Percentiles rank a stretch among this genome's conserved stretches.
Evolutionary conservation across 2,113 vertebrate species (phyloP).

Genomic region (Grallaria varia): DNA sequence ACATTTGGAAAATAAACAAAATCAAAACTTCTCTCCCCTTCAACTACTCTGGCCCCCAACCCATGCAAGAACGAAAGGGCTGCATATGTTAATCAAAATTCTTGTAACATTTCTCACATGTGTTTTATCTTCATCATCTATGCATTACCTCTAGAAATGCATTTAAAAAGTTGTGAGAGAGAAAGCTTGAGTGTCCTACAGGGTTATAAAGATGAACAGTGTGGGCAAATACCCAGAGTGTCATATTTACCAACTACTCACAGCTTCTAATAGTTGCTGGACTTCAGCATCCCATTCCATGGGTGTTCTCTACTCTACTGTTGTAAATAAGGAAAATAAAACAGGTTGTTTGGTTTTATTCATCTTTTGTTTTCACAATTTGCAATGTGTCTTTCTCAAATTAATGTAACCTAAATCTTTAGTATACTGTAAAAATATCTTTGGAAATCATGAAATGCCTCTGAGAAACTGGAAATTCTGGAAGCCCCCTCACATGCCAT

Average conservation of each 20-base stretch:
- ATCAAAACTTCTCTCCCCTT: not conserved
- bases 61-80: not conserved
- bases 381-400: not conserved
- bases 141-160: not conserved
- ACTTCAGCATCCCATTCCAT: not conserved
- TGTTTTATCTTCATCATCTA: not conserved
- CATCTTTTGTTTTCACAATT: not conserved
- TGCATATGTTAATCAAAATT: not conserved
- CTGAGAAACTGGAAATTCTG: not conserved
- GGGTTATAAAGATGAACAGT: not conserved
- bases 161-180: not conserved
- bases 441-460: not conserved
- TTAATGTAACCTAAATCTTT: not conserved
- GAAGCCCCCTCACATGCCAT: not conserved
- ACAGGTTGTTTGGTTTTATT: not conserved
- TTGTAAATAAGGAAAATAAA: not conserved
- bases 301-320: not conserved
- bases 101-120: not conserved
- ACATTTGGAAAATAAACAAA: not conserved
- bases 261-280: not conserved
- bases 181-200: not conserved
- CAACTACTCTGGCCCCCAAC: no score
- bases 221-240: not conserved
- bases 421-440: not conserved
- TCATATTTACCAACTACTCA: not conserved